These are phyloP conservation scores for Ormyrus pomaceus DNA, from an alignment of 2,888 invertebrate species.

Conservation along the genomic window DNA sequence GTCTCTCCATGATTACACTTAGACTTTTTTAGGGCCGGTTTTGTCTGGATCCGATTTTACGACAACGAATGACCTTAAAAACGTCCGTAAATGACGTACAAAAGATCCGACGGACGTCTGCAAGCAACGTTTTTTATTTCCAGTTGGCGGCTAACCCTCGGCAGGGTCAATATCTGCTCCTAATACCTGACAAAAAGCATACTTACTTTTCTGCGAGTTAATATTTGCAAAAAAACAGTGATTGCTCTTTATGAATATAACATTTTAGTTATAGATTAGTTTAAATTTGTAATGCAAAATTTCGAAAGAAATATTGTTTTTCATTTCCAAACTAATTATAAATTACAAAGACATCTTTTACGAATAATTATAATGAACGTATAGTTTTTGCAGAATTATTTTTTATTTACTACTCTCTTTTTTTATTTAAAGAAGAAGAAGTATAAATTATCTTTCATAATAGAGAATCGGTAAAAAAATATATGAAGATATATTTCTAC, in stretches of 20 bases:
- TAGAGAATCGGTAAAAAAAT: too few species aligned
- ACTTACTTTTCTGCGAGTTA: constrained; percentile 25
- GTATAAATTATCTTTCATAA: too few species aligned
- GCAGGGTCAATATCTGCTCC: constrained; percentile 50
- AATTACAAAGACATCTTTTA: too few species aligned
- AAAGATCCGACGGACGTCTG: constrained; percentile 46
- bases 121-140: constrained; percentile 41
- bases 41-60: constrained; percentile 47
- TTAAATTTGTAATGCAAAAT: too few species aligned
- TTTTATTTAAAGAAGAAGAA: too few species aligned
- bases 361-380: too few species aligned
- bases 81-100: constrained; percentile 46
- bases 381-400: too few species aligned
- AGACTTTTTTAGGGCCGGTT: constrained; percentile 47
- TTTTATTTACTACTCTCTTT: too few species aligned
- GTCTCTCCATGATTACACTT: constrained; percentile 38
- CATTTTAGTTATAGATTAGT: too few species aligned
- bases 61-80: constrained; percentile 51
- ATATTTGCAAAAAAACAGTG: constrained; percentile 40
- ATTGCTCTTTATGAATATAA: background rate
- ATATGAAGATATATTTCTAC: too few species aligned
- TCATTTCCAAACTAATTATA: too few species aligned
- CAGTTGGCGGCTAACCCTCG: constrained; percentile 27
- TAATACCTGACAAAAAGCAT: constrained; percentile 49
- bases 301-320: too few species aligned